Percentiles rank a stretch among this genome's conserved stretches.
Conservation (phyloP, 2,113 vertebrate species). For the Phrynosoma blainvillii region DNA sequence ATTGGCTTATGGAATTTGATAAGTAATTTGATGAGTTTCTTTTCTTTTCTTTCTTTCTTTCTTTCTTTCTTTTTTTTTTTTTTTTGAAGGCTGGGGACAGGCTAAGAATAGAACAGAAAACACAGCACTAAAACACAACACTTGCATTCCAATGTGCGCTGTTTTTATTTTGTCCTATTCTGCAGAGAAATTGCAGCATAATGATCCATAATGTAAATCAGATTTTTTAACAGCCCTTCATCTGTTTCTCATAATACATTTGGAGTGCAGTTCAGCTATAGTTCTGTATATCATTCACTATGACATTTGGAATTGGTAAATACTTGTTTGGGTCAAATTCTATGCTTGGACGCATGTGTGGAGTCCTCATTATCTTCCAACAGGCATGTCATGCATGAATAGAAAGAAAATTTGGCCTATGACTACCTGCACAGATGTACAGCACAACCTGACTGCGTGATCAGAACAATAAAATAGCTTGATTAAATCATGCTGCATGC, state of each 20-base stretch:
- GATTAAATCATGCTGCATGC: neutral
- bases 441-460: neutral
- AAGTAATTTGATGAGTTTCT: constrained; percentile 38
- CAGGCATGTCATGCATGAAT: neutral
- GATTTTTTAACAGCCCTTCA: constrained; percentile 50
- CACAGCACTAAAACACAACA: neutral
- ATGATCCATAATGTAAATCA: constrained; percentile 53
- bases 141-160: neutral
- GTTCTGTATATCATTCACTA: constrained; percentile 40
- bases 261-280: constrained; percentile 55
- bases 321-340: neutral
- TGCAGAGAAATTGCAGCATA: constrained; percentile 43
- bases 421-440: neutral
- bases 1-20: constrained; percentile 45
- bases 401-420: neutral
- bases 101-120: constrained; percentile 13
- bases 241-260: constrained; percentile 35
- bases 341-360: neutral
- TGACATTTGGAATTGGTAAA: constrained; percentile 34
- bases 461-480: neutral
- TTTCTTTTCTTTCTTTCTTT: neutral
- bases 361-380: neutral
- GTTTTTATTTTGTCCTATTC: constrained; percentile 35
- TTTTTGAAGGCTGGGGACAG: neutral
- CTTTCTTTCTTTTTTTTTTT: neutral